phyloP scores from a whole-genome alignment of 2,888 invertebrate genomes.

The Lepidocyrtinus sp. region DNA sequence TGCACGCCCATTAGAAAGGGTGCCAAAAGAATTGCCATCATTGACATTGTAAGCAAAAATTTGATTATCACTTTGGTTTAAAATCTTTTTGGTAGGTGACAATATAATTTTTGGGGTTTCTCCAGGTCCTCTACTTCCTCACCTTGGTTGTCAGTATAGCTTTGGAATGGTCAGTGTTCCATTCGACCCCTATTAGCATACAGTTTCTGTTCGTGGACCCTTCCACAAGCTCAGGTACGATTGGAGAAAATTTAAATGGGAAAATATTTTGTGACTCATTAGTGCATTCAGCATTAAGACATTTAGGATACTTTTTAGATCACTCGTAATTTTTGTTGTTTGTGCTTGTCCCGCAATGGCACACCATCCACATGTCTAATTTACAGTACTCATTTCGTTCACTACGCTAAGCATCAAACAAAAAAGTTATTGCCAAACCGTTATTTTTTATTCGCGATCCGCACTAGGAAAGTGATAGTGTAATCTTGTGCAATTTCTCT shows the following conservation, averaged over 20 bases:
- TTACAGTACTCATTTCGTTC: no score
- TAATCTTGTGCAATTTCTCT: no score
- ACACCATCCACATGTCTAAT: no score
- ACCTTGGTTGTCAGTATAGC: slow-evolving; percentile 47
- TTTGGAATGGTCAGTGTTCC: slow-evolving; percentile 49
- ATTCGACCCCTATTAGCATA: slow-evolving; percentile 47
- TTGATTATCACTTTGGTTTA: not conserved
- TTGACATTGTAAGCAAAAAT: slow-evolving; percentile 59
- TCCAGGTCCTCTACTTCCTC: slow-evolving; percentile 49
- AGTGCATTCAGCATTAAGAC: no score
- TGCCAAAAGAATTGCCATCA: slow-evolving; percentile 53
- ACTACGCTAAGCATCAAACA: no score
- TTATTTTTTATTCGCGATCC: no score
- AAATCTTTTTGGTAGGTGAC: slow-evolving; percentile 22
- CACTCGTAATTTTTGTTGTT: no score
- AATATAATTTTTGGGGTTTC: not conserved
- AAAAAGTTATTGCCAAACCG: no score
- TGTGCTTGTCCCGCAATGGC: no score
- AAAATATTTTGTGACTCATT: not conserved
- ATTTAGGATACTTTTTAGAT: no score
- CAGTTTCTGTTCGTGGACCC: slow-evolving; percentile 50
- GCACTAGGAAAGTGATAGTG: no score
- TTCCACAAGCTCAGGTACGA: slow-evolving; percentile 28
- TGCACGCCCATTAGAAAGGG: slow-evolving; percentile 56
- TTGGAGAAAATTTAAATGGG: not conserved